Conservation (phyloP, 2,797 vertebrate genomes). For the Arnoldichthys spilopterus region DNA sequence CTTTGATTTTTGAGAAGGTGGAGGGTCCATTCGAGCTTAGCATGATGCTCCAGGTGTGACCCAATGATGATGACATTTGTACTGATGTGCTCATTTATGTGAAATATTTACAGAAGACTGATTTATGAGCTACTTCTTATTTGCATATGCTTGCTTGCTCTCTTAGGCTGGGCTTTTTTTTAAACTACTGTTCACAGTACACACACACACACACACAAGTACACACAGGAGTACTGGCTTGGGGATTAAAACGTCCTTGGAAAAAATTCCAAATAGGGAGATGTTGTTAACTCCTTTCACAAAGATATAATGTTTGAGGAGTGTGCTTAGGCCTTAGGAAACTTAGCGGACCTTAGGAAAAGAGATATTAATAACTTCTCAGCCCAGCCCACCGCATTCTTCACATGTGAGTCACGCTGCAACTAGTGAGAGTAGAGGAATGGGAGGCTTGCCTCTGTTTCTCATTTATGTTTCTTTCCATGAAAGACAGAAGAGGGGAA, state of each 20-base stretch:
- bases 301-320: conserved; percentile 72
- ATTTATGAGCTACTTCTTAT: background rate
- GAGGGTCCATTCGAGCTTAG: too few relatives aligned
- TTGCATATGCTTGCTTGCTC: conserved; percentile 8
- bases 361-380: conserved; percentile 83
- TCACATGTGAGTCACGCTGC: conserved; percentile 78
- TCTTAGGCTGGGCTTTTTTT: background rate
- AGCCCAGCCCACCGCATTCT: conserved; percentile 80
- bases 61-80: too few relatives aligned
- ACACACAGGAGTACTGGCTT: conserved; percentile 54
- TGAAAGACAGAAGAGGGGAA: conserved; percentile 63
- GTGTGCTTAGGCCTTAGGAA: conserved; percentile 68
- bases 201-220: conserved; percentile 32
- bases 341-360: conserved; percentile 77
- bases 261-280: conserved; percentile 69
- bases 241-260: conserved; percentile 44
- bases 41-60: too few relatives aligned
- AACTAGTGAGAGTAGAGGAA: conserved; percentile 65
- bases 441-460: conserved; percentile 70
- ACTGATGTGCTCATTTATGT: too few relatives aligned
- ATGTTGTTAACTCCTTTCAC: conserved; percentile 65
- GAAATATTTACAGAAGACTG: too few relatives aligned
- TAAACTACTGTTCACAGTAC: conserved; percentile 21
- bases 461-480: conserved; percentile 81
- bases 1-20: too few relatives aligned